Evolutionary conservation across 2,888 invertebrate species (phyloP), one percentile per base, ranked within the genome.

Genomic region (Aspidiotus destructor): DNA sequence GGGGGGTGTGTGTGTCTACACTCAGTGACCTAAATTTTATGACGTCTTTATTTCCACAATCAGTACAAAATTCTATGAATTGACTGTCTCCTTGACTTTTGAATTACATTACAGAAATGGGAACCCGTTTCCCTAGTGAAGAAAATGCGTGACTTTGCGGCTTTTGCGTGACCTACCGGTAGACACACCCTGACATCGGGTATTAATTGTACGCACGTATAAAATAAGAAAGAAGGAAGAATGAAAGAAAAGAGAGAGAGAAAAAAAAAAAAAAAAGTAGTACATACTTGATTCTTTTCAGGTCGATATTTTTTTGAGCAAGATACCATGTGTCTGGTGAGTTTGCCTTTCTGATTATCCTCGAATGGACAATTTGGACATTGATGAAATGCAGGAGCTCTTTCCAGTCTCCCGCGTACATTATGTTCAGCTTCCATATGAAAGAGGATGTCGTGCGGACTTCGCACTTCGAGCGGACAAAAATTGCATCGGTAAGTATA

Each of bases 321-420:
- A 2, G 91, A 87, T 70, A 89, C 84, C 72, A 88, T 83, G 80
- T 96, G 96, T 53, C 93, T 84, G 0, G 88, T 89, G 73, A 95
- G 79, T 78, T 93, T 93, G 41, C 90, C 90, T 78, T 92, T 94
- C 68, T 92, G 90, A 75, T 92, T 92, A 74, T 93, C 92, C 77
- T 96, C 95, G 76, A 93, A 95, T 0, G 92, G 89, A 80, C 96
- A 96, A 76, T 92, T 89, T 0, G 90, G 87, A 77, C 95, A 96
- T 76, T 93, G 92, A 77, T 93, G 93, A 77, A 89, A 89, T 0
- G 90, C 87, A 41, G 89, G 87, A 0, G 91, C 89, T 72, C 90
- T 83, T 74, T 93, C 92, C 70, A 95, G 79, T 71, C 88, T 85
- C 7, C 91, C 93, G 73, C 88, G 83, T 15, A 88, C 85, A 73